Evolutionary conservation across 1,140 invertebrate genomes (phyloP), one percentile per base, ranked within the genome.

Genomic region (Colletes latitarsis): DNA sequence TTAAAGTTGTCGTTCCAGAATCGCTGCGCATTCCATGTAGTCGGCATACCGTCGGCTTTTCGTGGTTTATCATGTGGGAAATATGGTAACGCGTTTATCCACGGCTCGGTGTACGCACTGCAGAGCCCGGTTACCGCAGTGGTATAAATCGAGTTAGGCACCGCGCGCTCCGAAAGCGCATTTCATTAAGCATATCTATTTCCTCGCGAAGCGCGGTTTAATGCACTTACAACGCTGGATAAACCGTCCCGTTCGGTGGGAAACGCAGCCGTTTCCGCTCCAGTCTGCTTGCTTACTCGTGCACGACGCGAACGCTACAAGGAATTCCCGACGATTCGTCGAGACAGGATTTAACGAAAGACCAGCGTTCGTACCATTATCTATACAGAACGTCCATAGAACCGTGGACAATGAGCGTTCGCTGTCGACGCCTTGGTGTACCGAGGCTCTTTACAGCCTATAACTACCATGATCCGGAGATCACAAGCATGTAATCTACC

Each of bases 121-220:
- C 58, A 21, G 52, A 41, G 19, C 53, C 10, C 15, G 57, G 53
- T 85, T 81, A 76, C 73, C 64, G 60, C 82, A 81, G 46, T 72
- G 63, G 68, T 85, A 82, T 83, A 82, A 85, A 85, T 85, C 73
- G 78, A 84, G 46, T 85, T 85, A 85, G 84, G 73, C 69, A 64
- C 46, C 62, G 64, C 63, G 77, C 73, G 46, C 67, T 4, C 21
- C 64, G 57, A 85, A 84, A 77, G 78, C 83, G 68, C 72, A 68
- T 85, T 85, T 85, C 82, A 85, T 85, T 85, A 85, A 84, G 72
- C 82, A 80, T 85, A 85, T 85, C 83, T 73, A 81, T 85, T 81
- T 81, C 83, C 83, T 76, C 77, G 53, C 77, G 43, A 52, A 55
- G 71, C 30, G 39, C 66, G 82, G 68, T 58, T 85, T 84, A 84